Evolutionary conservation across 2,888 invertebrate species (phyloP), one percentile per base, ranked within the genome.

Genomic region (Phyllotreta cruciferae): DNA sequence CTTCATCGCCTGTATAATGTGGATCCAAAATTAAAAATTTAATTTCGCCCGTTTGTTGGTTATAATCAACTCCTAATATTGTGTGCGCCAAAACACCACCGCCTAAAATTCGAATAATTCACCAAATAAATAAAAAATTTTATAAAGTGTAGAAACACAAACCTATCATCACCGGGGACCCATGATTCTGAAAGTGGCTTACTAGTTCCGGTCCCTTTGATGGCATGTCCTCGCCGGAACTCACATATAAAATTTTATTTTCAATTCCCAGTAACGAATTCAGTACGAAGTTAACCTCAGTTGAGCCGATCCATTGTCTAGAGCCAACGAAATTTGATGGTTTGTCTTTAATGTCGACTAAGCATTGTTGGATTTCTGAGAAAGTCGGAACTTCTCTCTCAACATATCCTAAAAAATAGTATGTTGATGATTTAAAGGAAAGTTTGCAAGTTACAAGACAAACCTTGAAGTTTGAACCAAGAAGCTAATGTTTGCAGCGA

Each of bases 161-260:
- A 89, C 98, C 99, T 73, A 99, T 98, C 99, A 99, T 99, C 63
- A 99, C 87, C 14, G 99, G 99, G 35, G 95, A 93, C 55, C 98
- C 98, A 75, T 96, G 91, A 47, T 87, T 91, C 73, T 91, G 86
- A 79, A 99, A 99, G 84, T 99, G 99, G 78, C 90, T 86, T 1
- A 91, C 85, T 67, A 99, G 82, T 76, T 96, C 93, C 34, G 92
- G 87, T 5, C 90, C 93, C 76, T 92, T 88, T 36, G 84, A 85
- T 5, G 86, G 84, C 80, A 98, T 81, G 74, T 98, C 97, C 37
- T 88, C 86, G 6, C 98, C 98, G 13, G 89, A 90, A 71, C 89
- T 90, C 0, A 96, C 93, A 75, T 90, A 90, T 66, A 97, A 83
- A 69, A 98, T 93, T 79, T 91, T 91, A 0, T 88, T 88, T 53